Evolutionary conservation across 1,140 invertebrate species (phyloP).

Genomic region (Heliconius congener): DNA sequence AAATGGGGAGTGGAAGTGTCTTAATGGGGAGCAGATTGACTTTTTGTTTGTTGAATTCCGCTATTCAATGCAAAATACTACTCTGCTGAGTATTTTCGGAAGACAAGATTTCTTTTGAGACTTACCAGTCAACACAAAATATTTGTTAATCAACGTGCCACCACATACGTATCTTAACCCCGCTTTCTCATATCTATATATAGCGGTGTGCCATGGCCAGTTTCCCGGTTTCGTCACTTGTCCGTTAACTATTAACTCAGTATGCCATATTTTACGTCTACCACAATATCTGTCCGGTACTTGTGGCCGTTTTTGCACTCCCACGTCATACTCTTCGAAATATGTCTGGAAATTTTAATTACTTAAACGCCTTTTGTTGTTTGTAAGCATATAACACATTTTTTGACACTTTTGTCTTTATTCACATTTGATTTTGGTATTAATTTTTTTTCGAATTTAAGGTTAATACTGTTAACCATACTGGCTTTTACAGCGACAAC

Average conservation of each 20-base stretch:
- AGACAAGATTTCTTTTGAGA: background rate
- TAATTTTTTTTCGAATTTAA: no score
- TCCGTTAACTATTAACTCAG: constrained; percentile 56
- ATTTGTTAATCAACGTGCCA: constrained; percentile 57
- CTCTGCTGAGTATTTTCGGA: background rate
- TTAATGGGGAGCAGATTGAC: no score
- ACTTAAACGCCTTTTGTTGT: no score
- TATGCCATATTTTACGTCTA: constrained; percentile 53
- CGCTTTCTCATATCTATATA: constrained; percentile 87
- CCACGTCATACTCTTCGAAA: constrained; percentile 26
- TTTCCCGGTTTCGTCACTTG: constrained; percentile 82
- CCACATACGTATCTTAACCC: constrained; percentile 58
- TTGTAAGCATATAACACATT: no score
- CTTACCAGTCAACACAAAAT: constrained; percentile 27
- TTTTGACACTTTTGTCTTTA: no score
- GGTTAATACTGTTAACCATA: no score
- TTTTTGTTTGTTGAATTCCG: background rate
- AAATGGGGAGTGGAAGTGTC: no score
- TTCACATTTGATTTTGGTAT: no score
- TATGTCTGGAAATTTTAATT: constrained; percentile 29
- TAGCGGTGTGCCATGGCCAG: constrained; percentile 93
- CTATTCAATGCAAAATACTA: background rate
- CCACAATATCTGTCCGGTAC: constrained; percentile 49
- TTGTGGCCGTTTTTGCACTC: constrained; percentile 16
- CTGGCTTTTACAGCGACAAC: no score